A percentile compares a stretch with the other conserved stretches of the same genome.
phyloP scores from a whole-genome alignment of 37 sponge, comb jelly and placozoan genomes.

The Cladorhizidae sp. region DNA sequence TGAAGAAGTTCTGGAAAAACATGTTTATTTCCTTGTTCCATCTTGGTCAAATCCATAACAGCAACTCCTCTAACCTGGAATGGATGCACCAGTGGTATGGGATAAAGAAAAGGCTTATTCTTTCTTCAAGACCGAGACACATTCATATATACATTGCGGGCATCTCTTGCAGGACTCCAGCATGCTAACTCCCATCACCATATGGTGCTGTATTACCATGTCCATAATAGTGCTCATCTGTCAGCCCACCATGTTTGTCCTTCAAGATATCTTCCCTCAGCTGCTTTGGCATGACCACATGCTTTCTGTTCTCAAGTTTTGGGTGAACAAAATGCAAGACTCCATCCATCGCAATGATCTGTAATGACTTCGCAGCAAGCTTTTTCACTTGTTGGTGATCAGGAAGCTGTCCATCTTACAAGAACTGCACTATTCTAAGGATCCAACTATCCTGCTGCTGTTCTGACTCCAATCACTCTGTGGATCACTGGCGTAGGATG shows the following conservation, averaged over 20 bases:
- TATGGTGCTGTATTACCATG: conserved; percentile 20
- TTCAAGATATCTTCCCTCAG: conserved; percentile 28
- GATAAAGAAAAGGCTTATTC: conserved; percentile 45
- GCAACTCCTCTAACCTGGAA: conserved; percentile 68
- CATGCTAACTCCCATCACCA: conserved; percentile 15
- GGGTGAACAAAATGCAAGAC: conserved; percentile 44
- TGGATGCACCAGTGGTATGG: conserved; percentile 48
- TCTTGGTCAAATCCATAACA: conserved; percentile 55
- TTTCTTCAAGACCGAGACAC: neutral
- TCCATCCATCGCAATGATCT: conserved; percentile 27
- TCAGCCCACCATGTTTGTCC: conserved; percentile 44
- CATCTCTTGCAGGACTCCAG: neutral
- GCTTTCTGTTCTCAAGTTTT: conserved; percentile 24
- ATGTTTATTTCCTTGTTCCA: conserved; percentile 30
- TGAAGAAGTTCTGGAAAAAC: conserved; percentile 62
- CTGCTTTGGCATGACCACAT: conserved; percentile 38
- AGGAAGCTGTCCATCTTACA: conserved; percentile 39
- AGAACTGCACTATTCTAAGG: conserved; percentile 14
- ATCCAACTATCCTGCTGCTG: conserved; percentile 28
- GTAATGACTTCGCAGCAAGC: conserved; percentile 11
- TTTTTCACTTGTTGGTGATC: conserved; percentile 12
- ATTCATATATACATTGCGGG: neutral
- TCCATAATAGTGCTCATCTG: conserved; percentile 62
- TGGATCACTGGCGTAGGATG: neutral
- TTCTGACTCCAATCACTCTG: neutral